Evolutionary conservation across 2,797 vertebrate genomes (phyloP).

Genomic region (Periparus ater): DNA sequence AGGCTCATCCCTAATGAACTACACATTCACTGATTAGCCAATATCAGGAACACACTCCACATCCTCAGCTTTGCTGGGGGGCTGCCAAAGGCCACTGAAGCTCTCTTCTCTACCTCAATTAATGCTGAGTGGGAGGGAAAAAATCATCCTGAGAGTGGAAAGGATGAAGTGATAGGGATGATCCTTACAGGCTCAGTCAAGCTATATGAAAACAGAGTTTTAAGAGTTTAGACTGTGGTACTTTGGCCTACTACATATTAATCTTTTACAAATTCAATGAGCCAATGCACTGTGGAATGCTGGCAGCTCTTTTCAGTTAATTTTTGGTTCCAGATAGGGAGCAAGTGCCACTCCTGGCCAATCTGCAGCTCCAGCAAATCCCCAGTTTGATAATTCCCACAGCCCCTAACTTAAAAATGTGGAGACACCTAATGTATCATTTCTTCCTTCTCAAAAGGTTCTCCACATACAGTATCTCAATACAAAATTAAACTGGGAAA

Average conservation of each 20-base stretch:
- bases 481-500: background rate
- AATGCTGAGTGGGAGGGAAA: background rate
- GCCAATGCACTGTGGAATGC: background rate
- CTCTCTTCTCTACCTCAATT: background rate
- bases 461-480: background rate
- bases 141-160: background rate
- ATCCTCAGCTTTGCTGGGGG: background rate
- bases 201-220: background rate
- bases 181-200: background rate
- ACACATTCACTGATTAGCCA: accelerated
- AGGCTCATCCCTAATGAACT: background rate
- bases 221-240: background rate
- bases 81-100: background rate
- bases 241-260: background rate
- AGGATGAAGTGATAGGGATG: background rate
- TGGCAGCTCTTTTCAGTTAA: background rate
- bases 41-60: background rate
- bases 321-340: background rate
- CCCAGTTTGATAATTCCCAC: background rate
- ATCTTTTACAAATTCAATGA: background rate
- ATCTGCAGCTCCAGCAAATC: background rate
- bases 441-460: background rate
- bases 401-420: background rate
- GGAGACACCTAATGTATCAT: background rate
- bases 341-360: background rate